These are phyloP conservation scores for Philaethria dido DNA, from an alignment of 2,888 invertebrate genomes.

Conservation along the genomic window DNA sequence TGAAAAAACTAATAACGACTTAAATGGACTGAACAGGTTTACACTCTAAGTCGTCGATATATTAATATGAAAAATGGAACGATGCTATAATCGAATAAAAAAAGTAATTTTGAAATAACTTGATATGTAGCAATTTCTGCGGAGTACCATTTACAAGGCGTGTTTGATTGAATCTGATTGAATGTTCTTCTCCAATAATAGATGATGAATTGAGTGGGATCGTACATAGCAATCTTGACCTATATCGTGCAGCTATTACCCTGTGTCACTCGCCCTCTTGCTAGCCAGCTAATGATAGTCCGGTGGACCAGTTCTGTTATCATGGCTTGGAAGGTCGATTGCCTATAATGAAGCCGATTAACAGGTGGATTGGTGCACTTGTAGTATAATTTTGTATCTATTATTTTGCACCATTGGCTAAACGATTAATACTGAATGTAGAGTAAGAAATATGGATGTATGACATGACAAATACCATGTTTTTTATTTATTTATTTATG, in stretches of 20 bases:
- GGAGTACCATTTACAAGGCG: neutral
- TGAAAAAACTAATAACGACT: too few species aligned
- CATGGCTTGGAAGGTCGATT: conserved; percentile 66
- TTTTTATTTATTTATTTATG: neutral
- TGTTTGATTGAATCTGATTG: conserved; percentile 10
- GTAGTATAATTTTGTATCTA: conserved; percentile 41
- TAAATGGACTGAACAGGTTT: too few species aligned
- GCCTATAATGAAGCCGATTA: conserved; percentile 64
- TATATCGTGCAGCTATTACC: conserved; percentile 49
- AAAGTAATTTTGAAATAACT: neutral
- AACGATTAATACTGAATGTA: conserved; percentile 4
- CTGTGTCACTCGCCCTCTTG: conserved; percentile 54
- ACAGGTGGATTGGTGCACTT: conserved; percentile 53
- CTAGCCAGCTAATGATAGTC: conserved; percentile 47
- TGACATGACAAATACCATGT: neutral
- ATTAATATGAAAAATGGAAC: too few species aligned
- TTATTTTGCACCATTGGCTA: conserved; percentile 29
- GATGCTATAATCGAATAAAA: neutral
- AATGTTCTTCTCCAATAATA: conserved; percentile 12
- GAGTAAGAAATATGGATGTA: neutral
- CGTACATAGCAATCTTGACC: conserved; percentile 49
- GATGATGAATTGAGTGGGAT: conserved; percentile 16
- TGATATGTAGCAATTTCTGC: neutral
- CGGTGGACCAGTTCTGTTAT: conserved; percentile 53
- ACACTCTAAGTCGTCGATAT: too few species aligned